Conservation (phyloP, 53 echinoderm and acorn worm species). For the Holothuria leucospilota region DNA sequence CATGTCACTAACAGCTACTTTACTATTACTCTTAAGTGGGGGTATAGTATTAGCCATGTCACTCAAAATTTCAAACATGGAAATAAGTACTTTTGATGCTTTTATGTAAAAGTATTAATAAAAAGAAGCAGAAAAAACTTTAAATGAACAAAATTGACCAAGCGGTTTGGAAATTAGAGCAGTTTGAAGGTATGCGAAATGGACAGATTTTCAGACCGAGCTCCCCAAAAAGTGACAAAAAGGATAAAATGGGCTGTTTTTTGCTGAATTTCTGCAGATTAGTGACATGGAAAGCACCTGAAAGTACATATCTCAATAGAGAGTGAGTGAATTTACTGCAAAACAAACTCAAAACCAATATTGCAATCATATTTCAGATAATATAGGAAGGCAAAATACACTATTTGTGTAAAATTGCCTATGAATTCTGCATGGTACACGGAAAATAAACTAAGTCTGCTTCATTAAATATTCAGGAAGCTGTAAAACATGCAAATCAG, state of each 20-base stretch:
- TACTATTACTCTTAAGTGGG: too few relatives aligned
- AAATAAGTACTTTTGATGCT: not conserved
- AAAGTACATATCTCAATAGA: slow-evolving; percentile 10
- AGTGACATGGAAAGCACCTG: slow-evolving; percentile 11
- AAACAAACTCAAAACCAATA: slow-evolving; percentile 24
- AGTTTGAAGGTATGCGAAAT: not conserved
- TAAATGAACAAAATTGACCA: slow-evolving; percentile 5
- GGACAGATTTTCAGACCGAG: not conserved
- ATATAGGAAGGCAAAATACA: slow-evolving; percentile 2
- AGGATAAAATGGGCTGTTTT: not conserved
- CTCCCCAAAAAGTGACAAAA: slow-evolving; percentile 6
- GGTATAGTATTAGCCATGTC: too few relatives aligned
- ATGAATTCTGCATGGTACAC: not conserved
- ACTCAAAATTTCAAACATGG: not conserved
- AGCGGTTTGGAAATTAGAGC: slow-evolving; percentile 5
- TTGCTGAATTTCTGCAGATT: slow-evolving; percentile 32
- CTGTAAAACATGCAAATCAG: not conserved
- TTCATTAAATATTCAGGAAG: too few relatives aligned
- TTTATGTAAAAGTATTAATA: not conserved
- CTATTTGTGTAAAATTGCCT: not conserved
- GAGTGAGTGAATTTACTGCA: slow-evolving; percentile 23
- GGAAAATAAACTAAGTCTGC: not conserved
- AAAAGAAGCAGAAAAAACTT: not conserved
- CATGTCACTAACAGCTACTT: too few relatives aligned
- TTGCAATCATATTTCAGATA: slow-evolving; percentile 23